Evolutionary conservation across 2,888 invertebrate species (phyloP).

Genomic region (Amiota mariae): DNA sequence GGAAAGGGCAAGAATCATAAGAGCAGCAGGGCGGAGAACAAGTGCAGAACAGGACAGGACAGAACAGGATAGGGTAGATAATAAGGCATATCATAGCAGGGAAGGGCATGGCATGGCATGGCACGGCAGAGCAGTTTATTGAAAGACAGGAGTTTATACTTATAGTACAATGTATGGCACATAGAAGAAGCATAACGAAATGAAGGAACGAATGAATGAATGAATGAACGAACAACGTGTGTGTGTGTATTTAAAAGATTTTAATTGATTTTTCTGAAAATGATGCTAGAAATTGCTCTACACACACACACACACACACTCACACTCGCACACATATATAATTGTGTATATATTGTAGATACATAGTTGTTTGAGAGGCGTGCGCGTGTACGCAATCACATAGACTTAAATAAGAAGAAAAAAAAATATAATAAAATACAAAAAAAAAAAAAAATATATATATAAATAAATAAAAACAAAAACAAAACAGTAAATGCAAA

Average conservation of each 20-base stretch:
- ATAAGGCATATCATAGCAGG: too few relatives aligned
- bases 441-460: not conserved
- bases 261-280: constrained; percentile 64
- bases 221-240: constrained; percentile 47
- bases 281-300: constrained; percentile 21
- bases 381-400: not conserved
- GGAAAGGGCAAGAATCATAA: too few relatives aligned
- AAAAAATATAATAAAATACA: not conserved
- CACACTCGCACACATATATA: not conserved
- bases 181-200: too few relatives aligned
- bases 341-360: not conserved
- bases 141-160: too few relatives aligned
- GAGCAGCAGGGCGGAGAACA: too few relatives aligned
- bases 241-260: constrained; percentile 58
- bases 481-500: too few relatives aligned
- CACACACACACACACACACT: not conserved
- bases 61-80: too few relatives aligned
- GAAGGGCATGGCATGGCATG: too few relatives aligned
- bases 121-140: too few relatives aligned
- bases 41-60: too few relatives aligned
- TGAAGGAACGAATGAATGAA: not conserved
- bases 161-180: too few relatives aligned
- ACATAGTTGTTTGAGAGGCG: not conserved
- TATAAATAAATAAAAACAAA: too few relatives aligned
- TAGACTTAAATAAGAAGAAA: not conserved